Evolutionary conservation across 2,797 vertebrate species (phyloP), one percentile per base, ranked within the genome.

Genomic region (Podarcis siculus): DNA sequence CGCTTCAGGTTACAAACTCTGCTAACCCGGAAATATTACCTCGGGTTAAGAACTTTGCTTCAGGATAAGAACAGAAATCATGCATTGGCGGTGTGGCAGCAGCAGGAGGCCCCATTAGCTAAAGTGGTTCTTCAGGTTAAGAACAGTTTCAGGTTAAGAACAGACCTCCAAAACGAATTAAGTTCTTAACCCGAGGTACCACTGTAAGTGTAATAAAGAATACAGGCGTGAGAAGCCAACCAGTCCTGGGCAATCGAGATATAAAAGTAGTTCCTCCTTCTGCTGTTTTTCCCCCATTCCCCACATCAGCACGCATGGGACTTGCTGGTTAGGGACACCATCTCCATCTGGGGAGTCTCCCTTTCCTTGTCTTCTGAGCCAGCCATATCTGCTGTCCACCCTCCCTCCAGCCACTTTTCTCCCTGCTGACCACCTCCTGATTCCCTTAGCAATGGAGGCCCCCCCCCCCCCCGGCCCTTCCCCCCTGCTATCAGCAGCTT

Each of bases 31-130:
- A 42, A 42, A 42, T 8, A 42, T 42, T 8, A 42, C 42, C 42
- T 42, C 1, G 8, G 42, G 42, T 42, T 42, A 42, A 42, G 42
- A 42, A 42, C 42, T 42, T 42, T 9, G 42, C 42, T 42, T 42
- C 42, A 42, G 42, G 42, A 42, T 42, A 9, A 42, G 42, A 42
- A 42, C 42, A 42, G 42, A 42, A 42, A 42, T 42, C 8, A 1
- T 2, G 42, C 42, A 2, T 0, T 0, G 42, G 42, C 42, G 1
- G 0, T 0, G 42, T 8, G 1, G 37, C 37, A 39, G 42, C 42
- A 42, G 42, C 42, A 8, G 42, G 42, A 42, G 42, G 42, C 42
- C 42, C 42, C 42, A 42, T 42, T 42, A 42, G 42, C 42, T 42
- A 42, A 42, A 42, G 42, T 42, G 42, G 42, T 42, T 8, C 42